Evolutionary conservation across 2,113 vertebrate genomes (phyloP), one percentile per base, ranked within the genome.

Genomic region (Monarcha castaneiventris): DNA sequence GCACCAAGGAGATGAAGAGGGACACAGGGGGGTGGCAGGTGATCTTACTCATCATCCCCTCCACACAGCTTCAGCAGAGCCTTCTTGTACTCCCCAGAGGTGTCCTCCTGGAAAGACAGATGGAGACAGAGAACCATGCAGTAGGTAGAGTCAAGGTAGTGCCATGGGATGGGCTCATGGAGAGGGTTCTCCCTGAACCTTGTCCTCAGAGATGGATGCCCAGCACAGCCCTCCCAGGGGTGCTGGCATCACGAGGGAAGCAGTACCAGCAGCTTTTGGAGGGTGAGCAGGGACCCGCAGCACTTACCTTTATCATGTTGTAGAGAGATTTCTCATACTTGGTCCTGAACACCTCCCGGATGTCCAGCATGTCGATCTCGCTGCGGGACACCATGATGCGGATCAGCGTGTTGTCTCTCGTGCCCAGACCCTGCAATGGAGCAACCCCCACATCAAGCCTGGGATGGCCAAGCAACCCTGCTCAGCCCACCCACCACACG

Each of bases 361-460:
- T 99, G 95, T 99, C 99, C 90, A 99, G 95, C 98, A 99, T 99
- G 96, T 99, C 99, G 3, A 99, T 98, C 97, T 99, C 99, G 4
- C 99, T 98, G 61, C 99, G 99, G 46, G 97, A 98, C 89, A 99
- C 98, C 99, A 99, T 99, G 97, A 99, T 99, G 73, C 99, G 98
- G 96, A 99, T 99, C 96, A 99, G 97, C 0, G 98, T 99, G 98
- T 99, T 99, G 97, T 99, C 99, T 11, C 98, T 98, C 0, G 99
- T 99, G 22, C 99, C 99, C 35, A 99, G 94, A 54, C 99, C 99
- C 99, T 99, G 94, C 16, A 94, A 95, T 1, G 30, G 48, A 97
- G 26, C 33, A 94, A 3, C 13, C 15, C 41, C 8, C 1, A 2
- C 29, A 11, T 91, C 76, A 86, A 9, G 3, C 43, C 55, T 62